Evolutionary conservation across 2,888 invertebrate genomes (phyloP), one percentile per base, ranked within the genome.

Genomic region (Neoascia interrupta): DNA sequence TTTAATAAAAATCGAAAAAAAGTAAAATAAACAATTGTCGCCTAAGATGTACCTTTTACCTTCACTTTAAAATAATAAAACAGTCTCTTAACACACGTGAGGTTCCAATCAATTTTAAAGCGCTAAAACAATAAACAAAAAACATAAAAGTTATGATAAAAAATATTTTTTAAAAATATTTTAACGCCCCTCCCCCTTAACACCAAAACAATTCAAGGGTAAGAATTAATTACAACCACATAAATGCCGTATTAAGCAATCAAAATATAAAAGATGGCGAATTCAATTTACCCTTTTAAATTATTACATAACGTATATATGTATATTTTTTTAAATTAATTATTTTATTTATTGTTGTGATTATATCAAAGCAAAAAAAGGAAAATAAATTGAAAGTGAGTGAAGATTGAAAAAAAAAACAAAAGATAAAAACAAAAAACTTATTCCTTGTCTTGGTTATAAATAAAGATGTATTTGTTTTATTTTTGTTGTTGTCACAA

Each of bases 41-140:
- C 66, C 79, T 79, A 79, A 72, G 63, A 73, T 64, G 79, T 73
- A 79, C 79, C 79, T 79, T 61, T 70, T 60, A 72, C 76, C 76
- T 73, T 79, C 76, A 64, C 56, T 63, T 26, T 23, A 56, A 15
- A 53, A 54, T 11, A 23, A 56, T 54, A 47, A 28, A 64, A 54
- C n/a, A n/a, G n/a, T n/a, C n/a, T n/a, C n/a, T n/a, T 5, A 36
- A 6, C 13, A 41, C 6, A 56, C 10, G 11, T 34, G 37, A 56
- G 49, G 68, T 69, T 63, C 36, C 26, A 47, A 34, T 34, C 49
- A 68, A 37, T 53, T 34, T 58, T 36, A 69, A 53, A 26, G 45
- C n/a, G n/a, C n/a, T n/a, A n/a, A 26, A 73, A 73, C 28, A 49
- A 23, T 23, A 37, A 51, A 70, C 43, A 56, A 58, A 36, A 47